A percentile compares a stretch with the other conserved stretches of the same genome.
These are phyloP conservation scores for Archegozetes longisetosus DNA, from an alignment of 1,140 invertebrate genomes.

Conservation along the genomic window DNA sequence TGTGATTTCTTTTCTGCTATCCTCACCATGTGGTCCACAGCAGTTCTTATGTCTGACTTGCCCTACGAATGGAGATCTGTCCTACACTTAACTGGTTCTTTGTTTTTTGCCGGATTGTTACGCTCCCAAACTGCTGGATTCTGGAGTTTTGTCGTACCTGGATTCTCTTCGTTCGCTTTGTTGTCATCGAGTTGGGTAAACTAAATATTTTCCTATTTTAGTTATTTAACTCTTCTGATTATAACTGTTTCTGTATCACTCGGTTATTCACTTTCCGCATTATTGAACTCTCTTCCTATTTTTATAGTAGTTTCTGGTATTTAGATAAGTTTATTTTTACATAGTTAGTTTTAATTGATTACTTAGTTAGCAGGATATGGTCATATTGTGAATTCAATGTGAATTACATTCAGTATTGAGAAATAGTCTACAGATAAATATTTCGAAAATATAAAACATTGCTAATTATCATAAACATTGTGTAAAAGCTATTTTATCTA, in stretches of 20 bases:
- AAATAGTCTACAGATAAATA: no score
- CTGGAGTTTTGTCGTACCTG: conserved; percentile 24
- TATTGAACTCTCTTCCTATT: no score
- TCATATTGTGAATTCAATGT: no score
- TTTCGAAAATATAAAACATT: no score
- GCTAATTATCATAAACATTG: no score
- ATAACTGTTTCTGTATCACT: conserved; percentile 1
- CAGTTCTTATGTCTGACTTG: conserved; percentile 28
- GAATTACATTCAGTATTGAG: no score
- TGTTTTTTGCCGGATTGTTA: conserved; percentile 25
- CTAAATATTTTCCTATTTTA: not conserved
- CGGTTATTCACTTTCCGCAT: not conserved
- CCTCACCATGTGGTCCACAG: conserved; percentile 30
- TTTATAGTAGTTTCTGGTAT: no score
- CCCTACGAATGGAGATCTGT: conserved; percentile 22
- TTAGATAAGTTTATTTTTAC: no score
- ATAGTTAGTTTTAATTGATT: no score
- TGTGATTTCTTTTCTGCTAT: conserved; percentile 31
- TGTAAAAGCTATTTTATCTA: no score
- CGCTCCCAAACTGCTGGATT: conserved; percentile 24
- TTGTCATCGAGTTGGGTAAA: conserved; percentile 27
- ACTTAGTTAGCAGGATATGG: no score
- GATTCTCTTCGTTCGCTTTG: conserved; percentile 21
- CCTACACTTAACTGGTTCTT: conserved; percentile 26
- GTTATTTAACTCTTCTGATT: not conserved